Conservation (phyloP, 2,113 vertebrate species). For the Aegypius monachus region DNA sequence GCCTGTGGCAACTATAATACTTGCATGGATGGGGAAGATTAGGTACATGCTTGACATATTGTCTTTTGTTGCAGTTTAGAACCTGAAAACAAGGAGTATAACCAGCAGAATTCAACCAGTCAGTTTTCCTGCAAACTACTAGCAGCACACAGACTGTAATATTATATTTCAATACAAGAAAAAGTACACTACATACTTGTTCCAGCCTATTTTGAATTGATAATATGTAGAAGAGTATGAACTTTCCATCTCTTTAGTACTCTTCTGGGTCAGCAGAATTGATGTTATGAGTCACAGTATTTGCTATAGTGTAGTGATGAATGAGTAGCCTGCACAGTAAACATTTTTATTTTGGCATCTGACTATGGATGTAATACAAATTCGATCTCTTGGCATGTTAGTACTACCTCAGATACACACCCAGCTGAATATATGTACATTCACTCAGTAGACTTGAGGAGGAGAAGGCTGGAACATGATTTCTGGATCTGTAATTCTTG, state of each 20-base stretch:
- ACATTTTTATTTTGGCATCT: conserved; percentile 15
- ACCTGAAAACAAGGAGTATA: neutral
- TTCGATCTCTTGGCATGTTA: neutral
- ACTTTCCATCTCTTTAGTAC: neutral
- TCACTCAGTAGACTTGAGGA: neutral
- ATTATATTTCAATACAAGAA: neutral
- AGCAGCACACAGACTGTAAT: neutral
- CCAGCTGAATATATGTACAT: neutral
- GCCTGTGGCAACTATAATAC: neutral
- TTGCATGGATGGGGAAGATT: neutral
- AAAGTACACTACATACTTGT: neutral
- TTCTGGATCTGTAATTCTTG: neutral
- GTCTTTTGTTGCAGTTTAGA: neutral
- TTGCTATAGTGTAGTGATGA: neutral
- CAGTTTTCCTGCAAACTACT: neutral
- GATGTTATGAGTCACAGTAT: neutral
- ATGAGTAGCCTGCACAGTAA: neutral
- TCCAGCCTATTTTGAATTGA: neutral
- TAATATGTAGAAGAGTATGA: neutral
- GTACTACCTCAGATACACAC: neutral
- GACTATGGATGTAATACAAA: neutral
- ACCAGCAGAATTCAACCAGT: neutral
- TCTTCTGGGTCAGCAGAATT: neutral
- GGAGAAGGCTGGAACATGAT: neutral
- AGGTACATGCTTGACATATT: neutral